These are phyloP conservation scores for Barnardius zonarius DNA, from an alignment of 2,113 vertebrate species.

Conservation along the genomic window DNA sequence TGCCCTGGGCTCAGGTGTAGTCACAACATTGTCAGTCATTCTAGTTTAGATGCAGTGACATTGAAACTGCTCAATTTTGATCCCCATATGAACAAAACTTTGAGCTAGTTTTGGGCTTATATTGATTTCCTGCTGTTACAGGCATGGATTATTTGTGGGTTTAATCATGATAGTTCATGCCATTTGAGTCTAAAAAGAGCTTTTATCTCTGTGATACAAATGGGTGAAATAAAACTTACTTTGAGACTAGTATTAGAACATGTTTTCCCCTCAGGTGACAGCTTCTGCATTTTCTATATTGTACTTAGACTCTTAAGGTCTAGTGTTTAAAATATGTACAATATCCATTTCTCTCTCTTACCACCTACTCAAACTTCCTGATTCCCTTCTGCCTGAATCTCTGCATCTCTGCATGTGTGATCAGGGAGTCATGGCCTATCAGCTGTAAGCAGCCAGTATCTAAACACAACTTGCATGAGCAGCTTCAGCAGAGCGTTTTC, in stretches of 20 bases:
- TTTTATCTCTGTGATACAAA: background rate
- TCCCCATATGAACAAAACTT: background rate
- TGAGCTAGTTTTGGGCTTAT: background rate
- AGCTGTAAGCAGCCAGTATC: background rate
- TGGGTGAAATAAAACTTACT: background rate
- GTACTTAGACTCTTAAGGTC: background rate
- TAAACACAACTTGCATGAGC: background rate
- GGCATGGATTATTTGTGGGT: background rate
- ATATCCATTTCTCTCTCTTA: background rate
- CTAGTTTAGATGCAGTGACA: background rate
- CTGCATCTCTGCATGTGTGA: background rate
- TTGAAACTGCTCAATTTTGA: fast-evolving
- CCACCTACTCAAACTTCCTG: background rate
- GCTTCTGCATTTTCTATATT: background rate
- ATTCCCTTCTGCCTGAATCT: background rate
- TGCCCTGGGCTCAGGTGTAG: background rate
- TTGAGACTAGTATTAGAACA: background rate
- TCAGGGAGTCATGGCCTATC: background rate
- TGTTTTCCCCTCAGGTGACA: background rate
- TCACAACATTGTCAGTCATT: background rate
- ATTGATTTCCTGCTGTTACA: background rate
- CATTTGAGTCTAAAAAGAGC: background rate
- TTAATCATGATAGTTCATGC: background rate
- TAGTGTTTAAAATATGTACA: background rate
- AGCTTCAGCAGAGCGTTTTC: background rate